A percentile compares a stretch with the other conserved stretches of the same genome.
Evolutionary conservation across 2,113 vertebrate genomes (phyloP).

Genomic region (Malurus elegans): DNA sequence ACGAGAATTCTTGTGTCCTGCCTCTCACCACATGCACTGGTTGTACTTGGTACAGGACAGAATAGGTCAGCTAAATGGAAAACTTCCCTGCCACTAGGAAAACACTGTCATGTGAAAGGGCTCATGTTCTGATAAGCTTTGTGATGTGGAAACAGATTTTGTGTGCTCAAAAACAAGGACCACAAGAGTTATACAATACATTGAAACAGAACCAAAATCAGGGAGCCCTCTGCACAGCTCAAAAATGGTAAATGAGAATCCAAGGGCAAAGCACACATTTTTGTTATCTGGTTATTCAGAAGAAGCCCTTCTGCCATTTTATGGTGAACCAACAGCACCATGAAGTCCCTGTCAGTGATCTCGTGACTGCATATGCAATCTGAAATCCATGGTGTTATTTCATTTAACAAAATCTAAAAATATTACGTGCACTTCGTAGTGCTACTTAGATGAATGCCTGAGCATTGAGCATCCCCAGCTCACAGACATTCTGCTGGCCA

Average conservation of each 20-base stretch:
- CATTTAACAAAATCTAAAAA: not conserved
- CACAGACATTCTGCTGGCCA: not conserved
- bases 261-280: not conserved
- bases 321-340: not conserved
- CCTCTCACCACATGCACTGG: not conserved
- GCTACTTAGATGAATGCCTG: not conserved
- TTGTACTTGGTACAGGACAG: not conserved
- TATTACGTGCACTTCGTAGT: accelerated
- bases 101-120: not conserved
- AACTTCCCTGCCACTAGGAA: not conserved
- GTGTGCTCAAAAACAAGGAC: not conserved
- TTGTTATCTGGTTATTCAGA: not conserved
- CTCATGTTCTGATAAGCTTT: not conserved
- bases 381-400: not conserved
- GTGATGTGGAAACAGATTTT: not conserved
- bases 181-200: not conserved
- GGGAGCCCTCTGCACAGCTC: not conserved
- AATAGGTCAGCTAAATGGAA: not conserved
- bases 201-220: not conserved
- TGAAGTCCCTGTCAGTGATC: not conserved
- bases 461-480: not conserved
- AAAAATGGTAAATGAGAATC: not conserved
- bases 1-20: not conserved
- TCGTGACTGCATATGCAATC: not conserved
- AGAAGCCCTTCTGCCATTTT: not conserved